Conservation (phyloP, 1,140 invertebrate genomes). For the Drosophila baimaii region DNA sequence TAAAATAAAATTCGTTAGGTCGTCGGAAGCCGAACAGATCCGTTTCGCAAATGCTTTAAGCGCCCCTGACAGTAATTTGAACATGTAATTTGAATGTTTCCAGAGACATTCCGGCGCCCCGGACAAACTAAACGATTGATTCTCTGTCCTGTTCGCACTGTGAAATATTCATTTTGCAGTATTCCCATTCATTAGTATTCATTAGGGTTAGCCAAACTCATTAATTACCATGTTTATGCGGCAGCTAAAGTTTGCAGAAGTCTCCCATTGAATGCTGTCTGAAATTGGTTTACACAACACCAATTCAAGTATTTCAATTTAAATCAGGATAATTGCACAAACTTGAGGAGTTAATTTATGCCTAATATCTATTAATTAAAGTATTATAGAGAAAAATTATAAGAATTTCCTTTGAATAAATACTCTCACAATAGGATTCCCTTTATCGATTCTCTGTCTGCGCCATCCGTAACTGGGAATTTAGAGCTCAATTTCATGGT, state of each 20-base stretch:
- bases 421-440: not conserved
- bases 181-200: conserved; percentile 37
- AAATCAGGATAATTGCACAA: not conserved
- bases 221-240: conserved; percentile 29
- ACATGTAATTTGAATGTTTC: conserved; percentile 73
- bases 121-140: conserved; percentile 36
- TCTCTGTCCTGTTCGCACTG: conserved; percentile 5
- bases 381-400: not conserved
- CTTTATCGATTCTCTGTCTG: not conserved
- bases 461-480: not conserved
- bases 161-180: conserved; percentile 19
- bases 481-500: conserved; percentile 41
- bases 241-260: not conserved
- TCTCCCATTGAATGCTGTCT: conserved; percentile 10
- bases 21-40: conserved; percentile 30
- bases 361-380: not conserved
- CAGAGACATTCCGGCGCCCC: conserved; percentile 16
- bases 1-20: conserved; percentile 76
- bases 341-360: not conserved
- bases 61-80: conserved; percentile 69
- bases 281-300: conserved; percentile 15
- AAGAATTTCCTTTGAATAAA: not conserved
- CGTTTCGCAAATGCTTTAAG: conserved; percentile 65
- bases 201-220: conserved; percentile 21
- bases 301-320: conserved; percentile 11